Evolutionary conservation across 92 coral and sea anemone genomes (phyloP).

Genomic region (Pocillopora grandis): DNA sequence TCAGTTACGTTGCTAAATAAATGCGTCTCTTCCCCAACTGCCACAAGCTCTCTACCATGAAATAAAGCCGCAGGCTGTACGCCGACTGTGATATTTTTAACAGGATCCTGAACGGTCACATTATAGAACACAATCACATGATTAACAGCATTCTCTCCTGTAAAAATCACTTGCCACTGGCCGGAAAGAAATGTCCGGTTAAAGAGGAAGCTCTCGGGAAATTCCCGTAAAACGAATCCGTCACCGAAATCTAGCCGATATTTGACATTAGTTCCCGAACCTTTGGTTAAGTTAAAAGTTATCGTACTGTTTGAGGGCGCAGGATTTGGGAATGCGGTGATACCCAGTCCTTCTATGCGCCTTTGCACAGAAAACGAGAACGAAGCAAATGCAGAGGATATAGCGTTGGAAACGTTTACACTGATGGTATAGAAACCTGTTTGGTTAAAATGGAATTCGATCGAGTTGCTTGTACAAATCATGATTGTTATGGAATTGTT

Average conservation of each 20-base stretch:
- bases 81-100: slow-evolving; percentile 49
- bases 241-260: slow-evolving; percentile 83
- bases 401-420: slow-evolving; percentile 78
- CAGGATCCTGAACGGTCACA: slow-evolving; percentile 75
- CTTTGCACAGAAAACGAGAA: slow-evolving; percentile 69
- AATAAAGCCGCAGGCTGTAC: slow-evolving; percentile 36
- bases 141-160: slow-evolving; percentile 65
- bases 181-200: slow-evolving; percentile 73
- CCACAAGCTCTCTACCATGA: slow-evolving; percentile 42
- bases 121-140: slow-evolving; percentile 71
- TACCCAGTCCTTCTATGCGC: slow-evolving; percentile 59
- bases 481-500: slow-evolving; percentile 26
- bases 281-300: slow-evolving; percentile 69
- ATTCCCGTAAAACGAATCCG: slow-evolving; percentile 54
- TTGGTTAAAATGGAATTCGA: slow-evolving; percentile 56
- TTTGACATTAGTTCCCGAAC: slow-evolving; percentile 70
- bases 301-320: slow-evolving; percentile 77
- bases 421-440: slow-evolving; percentile 61
- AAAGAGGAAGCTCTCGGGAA: slow-evolving; percentile 46
- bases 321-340: slow-evolving; percentile 81
- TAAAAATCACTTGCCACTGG: slow-evolving; percentile 70
- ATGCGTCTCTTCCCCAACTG: slow-evolving; percentile 41
- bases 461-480: slow-evolving; percentile 47
- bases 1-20: slow-evolving; percentile 45
- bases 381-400: slow-evolving; percentile 53